Base-by-base conservation (phyloP, 2,797 vertebrate genomes). In the Falco concolor region DNA sequence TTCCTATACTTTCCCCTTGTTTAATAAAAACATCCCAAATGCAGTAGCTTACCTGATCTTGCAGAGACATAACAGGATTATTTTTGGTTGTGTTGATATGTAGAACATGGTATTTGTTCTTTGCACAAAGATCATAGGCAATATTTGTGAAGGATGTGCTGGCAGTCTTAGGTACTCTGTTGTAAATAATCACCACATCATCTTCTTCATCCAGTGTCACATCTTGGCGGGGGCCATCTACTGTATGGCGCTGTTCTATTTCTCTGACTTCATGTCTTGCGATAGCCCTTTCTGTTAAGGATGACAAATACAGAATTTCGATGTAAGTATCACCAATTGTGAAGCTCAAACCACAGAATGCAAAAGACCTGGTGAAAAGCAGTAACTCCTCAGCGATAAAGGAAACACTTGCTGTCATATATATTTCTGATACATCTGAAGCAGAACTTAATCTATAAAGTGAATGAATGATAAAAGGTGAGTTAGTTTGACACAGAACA, bases 61-160 rank as follows among this genome's bases (percentile, higher is more conserved):
- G 99, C 63, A 99, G 98, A 91, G 99, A 99, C 99, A 99, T 99
- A 96, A 99, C 99, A 2, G 99, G 99, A 97, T 99, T 99, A 97
- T 99, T 99, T 98, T 99, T 99, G 98, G 98, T 99, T 97, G 99
- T 99, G 97, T 99, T 99, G 98, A 99, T 99, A 98, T 99, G 99
- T 92, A 99, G 98, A 92, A 99, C 99, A 54, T 99, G 99, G 73
- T 99, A 99, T 93, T 98, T 99, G 97, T 99, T 99, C 97, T 98
- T 99, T 7, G 98, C 99, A 91, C 99, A 99, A 91, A 99, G 98
- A 97, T 99, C 99, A 94, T 99, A 99, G 95, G 99, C 99, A 95
- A 99, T 99, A 96, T 99, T 99, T 97, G 99, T 99, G 98, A 99
- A 99, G 65, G 99, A 99, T 65, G 99, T 99, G 98, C 99, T 99